Conservation (phyloP, 2,888 invertebrate genomes). For the Nemotelus pantherinus region DNA sequence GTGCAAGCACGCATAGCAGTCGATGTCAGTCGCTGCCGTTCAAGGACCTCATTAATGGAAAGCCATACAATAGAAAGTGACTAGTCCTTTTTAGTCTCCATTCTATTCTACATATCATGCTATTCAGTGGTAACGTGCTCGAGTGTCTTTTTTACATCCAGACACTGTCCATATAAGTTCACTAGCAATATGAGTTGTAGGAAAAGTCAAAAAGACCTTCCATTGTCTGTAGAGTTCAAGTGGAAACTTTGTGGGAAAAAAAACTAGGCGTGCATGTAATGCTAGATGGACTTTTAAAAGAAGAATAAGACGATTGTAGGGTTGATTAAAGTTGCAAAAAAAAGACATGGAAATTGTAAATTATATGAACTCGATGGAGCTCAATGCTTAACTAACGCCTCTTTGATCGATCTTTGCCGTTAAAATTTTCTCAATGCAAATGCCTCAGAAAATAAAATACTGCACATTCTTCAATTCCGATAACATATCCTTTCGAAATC, state of each 20-base stretch:
- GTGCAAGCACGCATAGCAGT: neutral
- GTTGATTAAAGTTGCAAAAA: no score
- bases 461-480: no score
- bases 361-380: no score
- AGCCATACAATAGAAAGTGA: slow-evolving; percentile 18
- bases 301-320: no score
- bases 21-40: neutral
- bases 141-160: slow-evolving; percentile 11
- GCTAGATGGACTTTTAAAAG: no score
- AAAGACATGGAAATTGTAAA: no score
- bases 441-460: no score
- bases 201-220: neutral
- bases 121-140: slow-evolving; percentile 5
- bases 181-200: neutral
- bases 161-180: slow-evolving; percentile 21
- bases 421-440: no score
- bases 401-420: no score
- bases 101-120: neutral
- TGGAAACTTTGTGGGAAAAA: slow-evolving; percentile 4
- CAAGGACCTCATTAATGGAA: neutral
- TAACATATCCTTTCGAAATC: no score
- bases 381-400: no score
- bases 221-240: slow-evolving; percentile 25
- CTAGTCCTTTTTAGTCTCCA: slow-evolving; percentile 7
- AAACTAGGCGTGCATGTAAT: neutral